Conservation (phyloP, 1,140 invertebrate species). For the Idris sp. region DNA sequence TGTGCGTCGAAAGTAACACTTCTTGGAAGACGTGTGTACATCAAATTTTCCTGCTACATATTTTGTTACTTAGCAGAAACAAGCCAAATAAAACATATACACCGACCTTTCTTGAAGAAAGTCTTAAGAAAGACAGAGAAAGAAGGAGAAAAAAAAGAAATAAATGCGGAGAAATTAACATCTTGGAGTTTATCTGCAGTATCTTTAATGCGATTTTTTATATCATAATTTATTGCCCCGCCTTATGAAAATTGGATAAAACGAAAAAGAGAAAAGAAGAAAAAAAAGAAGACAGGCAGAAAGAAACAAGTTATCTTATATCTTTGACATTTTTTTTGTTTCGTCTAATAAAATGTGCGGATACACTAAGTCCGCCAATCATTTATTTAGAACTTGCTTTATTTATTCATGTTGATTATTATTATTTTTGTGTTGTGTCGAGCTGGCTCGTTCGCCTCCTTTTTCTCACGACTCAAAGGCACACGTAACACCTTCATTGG, state of each 20-base stretch:
- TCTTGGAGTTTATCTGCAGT: background rate
- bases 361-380: slow-evolving; percentile 20
- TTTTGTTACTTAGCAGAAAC: slow-evolving; percentile 6
- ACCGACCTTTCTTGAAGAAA: slow-evolving; percentile 1
- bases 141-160: background rate
- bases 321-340: slow-evolving; percentile 23
- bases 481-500: slow-evolving; percentile 73
- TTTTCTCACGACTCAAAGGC: slow-evolving; percentile 64
- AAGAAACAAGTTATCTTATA: slow-evolving; percentile 46
- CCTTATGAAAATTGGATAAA: slow-evolving; percentile 31
- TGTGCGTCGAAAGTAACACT: slow-evolving; percentile 1
- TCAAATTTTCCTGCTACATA: slow-evolving; percentile 17
- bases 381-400: slow-evolving; percentile 35
- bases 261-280: slow-evolving; percentile 17
- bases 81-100: slow-evolving; percentile 6
- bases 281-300: slow-evolving; percentile 5
- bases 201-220: slow-evolving; percentile 25
- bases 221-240: slow-evolving; percentile 23
- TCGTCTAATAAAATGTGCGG: slow-evolving; percentile 24
- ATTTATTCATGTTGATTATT: slow-evolving; percentile 22
- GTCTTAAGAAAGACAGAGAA: no score
- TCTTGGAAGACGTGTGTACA: background rate
- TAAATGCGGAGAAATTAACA: background rate
- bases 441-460: slow-evolving; percentile 34
- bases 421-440: slow-evolving; percentile 28